Percentiles rank a stretch among this genome's conserved stretches.
Conservation (phyloP, 1,140 invertebrate genomes). For the Andricus grossulariae region DNA sequence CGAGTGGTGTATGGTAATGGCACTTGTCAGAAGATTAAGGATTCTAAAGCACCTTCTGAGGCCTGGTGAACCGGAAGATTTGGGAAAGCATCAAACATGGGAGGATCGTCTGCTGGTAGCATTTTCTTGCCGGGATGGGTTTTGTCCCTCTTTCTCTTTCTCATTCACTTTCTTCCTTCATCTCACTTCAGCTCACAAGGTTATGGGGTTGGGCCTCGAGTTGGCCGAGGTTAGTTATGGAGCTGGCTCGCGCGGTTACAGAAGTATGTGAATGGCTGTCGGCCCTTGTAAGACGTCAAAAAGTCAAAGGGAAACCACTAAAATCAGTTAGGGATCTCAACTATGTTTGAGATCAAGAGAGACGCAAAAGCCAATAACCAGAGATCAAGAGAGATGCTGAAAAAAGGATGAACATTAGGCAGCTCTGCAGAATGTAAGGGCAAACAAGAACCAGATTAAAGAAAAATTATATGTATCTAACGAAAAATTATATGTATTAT, state of each 20-base stretch:
- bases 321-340: slow-evolving; percentile 77
- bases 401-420: slow-evolving; percentile 15
- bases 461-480: not conserved
- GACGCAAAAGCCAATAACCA: slow-evolving; percentile 40
- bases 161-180: slow-evolving; percentile 49
- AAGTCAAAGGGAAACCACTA: slow-evolving; percentile 76
- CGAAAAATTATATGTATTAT: too few relatives aligned
- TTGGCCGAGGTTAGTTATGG: slow-evolving; percentile 74
- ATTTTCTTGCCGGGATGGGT: slow-evolving; percentile 43
- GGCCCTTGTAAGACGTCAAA: slow-evolving; percentile 75
- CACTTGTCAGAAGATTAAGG: slow-evolving; percentile 36
- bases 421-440: not conserved
- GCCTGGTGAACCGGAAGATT: slow-evolving; percentile 9
- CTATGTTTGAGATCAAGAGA: slow-evolving; percentile 62
- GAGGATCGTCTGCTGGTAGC: slow-evolving; percentile 43
- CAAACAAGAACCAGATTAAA: not conserved
- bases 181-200: slow-evolving; percentile 47
- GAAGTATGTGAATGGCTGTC: slow-evolving; percentile 74
- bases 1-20: slow-evolving; percentile 17
- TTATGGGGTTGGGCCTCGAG: slow-evolving; percentile 53
- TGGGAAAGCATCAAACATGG: slow-evolving; percentile 37
- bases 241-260: slow-evolving; percentile 68
- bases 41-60: not conserved
- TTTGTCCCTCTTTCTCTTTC: slow-evolving; percentile 50
- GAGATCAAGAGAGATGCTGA: slow-evolving; percentile 36